These are phyloP conservation scores for Sitta europaea DNA, from an alignment of 2,113 vertebrate genomes.

Conservation along the genomic window DNA sequence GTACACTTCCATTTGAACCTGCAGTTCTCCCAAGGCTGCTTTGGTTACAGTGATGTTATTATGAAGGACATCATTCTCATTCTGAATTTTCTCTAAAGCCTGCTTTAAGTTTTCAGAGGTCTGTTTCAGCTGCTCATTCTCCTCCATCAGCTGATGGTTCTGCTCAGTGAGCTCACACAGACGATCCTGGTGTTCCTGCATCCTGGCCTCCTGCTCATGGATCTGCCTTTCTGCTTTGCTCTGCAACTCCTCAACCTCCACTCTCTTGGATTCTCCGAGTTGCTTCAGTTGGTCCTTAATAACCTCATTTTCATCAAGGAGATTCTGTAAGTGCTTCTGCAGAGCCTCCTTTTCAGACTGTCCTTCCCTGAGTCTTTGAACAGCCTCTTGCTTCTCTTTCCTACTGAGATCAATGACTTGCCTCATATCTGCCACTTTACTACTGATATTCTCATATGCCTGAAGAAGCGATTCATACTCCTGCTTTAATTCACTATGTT, in stretches of 20 bases:
- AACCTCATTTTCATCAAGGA: conserved; percentile 67
- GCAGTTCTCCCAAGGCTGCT: conserved; percentile 66
- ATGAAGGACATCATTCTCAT: conserved; percentile 68
- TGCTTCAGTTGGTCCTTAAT: conserved; percentile 71
- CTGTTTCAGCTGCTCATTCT: conserved; percentile 64
- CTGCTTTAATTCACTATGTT: conserved; percentile 82
- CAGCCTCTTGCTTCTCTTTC: conserved; percentile 80
- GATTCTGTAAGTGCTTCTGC: conserved; percentile 59
- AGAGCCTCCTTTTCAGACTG: conserved; percentile 69
- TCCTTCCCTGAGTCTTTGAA: conserved; percentile 65
- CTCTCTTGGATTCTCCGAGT: conserved; percentile 65
- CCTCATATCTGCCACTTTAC: conserved; percentile 87
- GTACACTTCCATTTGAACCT: conserved; percentile 64
- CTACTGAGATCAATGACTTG: conserved; percentile 77
- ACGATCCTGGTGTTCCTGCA: conserved; percentile 48
- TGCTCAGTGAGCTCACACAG: conserved; percentile 53
- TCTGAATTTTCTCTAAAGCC: conserved; percentile 62
- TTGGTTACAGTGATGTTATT: conserved; percentile 62
- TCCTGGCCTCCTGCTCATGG: conserved; percentile 39
- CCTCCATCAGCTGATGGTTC: conserved; percentile 70
- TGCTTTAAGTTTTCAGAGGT: conserved; percentile 62
- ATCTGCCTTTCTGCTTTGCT: conserved; percentile 69
- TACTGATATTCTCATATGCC: conserved; percentile 84
- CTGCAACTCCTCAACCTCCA: conserved; percentile 71
- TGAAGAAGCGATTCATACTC: conserved; percentile 87